Percentiles rank a stretch among this genome's conserved stretches.
phyloP scores from a whole-genome alignment of 1,140 invertebrate genomes.

The Listronotus bonariensis region DNA sequence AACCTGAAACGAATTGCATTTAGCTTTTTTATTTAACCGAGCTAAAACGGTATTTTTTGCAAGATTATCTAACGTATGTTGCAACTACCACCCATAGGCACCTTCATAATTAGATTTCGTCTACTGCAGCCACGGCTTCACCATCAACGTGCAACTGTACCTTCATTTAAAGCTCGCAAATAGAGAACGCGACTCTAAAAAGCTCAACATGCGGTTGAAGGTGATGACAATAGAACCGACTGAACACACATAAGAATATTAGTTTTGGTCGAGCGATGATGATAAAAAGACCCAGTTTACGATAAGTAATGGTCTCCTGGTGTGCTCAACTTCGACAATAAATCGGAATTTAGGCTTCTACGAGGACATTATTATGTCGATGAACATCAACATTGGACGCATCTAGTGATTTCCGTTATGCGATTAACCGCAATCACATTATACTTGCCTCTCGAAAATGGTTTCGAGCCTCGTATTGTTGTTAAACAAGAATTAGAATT shows the following conservation, averaged over 20 bases:
- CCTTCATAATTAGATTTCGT: too few species aligned
- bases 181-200: not conserved
- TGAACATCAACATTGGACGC: conserved; percentile 52
- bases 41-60: too few species aligned
- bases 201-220: conserved; percentile 35
- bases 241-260: conserved; percentile 49
- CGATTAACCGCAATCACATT: conserved; percentile 56
- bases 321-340: conserved; percentile 46
- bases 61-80: too few species aligned
- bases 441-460: conserved; percentile 45
- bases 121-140: too few species aligned
- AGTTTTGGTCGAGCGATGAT: conserved; percentile 49
- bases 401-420: conserved; percentile 52
- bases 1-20: too few species aligned
- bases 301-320: conserved; percentile 54
- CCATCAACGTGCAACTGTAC: conserved; percentile 20
- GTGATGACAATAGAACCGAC: conserved; percentile 40
- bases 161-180: conserved; percentile 4
- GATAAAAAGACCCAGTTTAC: conserved; percentile 54
- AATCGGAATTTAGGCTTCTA: conserved; percentile 31
- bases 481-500: conserved; percentile 52
- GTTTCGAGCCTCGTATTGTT: conserved; percentile 44
- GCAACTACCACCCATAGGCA: too few species aligned
- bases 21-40: too few species aligned
- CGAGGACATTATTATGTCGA: conserved; percentile 42